A percentile compares a stretch with the other conserved stretches of the same genome.
These are phyloP conservation scores for Myripristis jacobus DNA, from an alignment of 2,797 vertebrate genomes.

Conservation along the genomic window DNA sequence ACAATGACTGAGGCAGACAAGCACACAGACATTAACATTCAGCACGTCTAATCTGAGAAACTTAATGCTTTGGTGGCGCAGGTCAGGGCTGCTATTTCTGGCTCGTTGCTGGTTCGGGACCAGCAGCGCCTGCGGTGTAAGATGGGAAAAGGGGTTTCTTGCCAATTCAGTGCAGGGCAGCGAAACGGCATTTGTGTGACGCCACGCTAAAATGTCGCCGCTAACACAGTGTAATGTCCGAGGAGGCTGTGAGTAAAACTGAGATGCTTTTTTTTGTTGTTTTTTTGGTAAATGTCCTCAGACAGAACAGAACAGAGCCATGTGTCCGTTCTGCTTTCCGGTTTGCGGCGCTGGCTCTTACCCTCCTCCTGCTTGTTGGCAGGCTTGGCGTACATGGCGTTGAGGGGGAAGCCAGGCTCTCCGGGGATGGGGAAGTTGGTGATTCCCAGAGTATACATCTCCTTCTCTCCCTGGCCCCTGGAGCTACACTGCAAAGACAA, in stretches of 20 bases:
- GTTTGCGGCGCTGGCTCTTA: conserved; percentile 59
- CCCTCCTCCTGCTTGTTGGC: conserved; percentile 95
- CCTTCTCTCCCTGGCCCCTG: conserved; percentile 94
- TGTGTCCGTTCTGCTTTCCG: not conserved
- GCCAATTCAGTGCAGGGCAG: conserved; percentile 2
- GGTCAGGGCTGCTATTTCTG: conserved; percentile 37
- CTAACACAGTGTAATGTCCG: not conserved
- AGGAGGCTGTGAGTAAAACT: too few species aligned
- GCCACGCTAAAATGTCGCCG: too few species aligned
- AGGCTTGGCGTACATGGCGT: conserved; percentile 95
- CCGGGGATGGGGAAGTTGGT: conserved; percentile 97
- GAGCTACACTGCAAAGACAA: conserved; percentile 90
- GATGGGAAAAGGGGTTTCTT: conserved; percentile 12
- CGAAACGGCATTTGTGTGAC: not conserved
- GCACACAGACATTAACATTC: conserved; percentile 1
- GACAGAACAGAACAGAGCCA: too few species aligned
- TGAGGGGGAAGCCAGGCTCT: conserved; percentile 97
- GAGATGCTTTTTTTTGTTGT: not conserved
- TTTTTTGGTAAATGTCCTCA: not conserved
- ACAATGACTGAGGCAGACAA: not conserved
- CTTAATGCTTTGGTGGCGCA: conserved; percentile 6
- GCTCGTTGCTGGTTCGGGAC: conserved; percentile 12
- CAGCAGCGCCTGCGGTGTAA: conserved; percentile 22
- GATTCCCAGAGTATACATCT: conserved; percentile 97
- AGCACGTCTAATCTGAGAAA: conserved; percentile 15